A percentile compares a stretch with the other conserved stretches of the same genome.
Evolutionary conservation across 2,888 invertebrate genomes (phyloP).

Genomic region (Cephonodes hylas): DNA sequence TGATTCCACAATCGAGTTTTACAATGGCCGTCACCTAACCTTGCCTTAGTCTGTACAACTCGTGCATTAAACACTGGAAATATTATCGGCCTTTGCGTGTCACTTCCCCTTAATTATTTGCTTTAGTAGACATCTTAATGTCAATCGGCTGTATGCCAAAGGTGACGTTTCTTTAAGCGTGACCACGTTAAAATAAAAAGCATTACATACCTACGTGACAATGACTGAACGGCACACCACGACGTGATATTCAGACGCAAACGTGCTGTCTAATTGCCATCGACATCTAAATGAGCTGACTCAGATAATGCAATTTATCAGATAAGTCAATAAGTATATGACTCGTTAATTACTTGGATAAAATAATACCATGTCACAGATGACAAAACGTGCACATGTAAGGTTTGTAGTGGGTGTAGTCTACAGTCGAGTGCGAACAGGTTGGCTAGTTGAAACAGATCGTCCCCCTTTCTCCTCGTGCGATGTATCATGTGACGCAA

Average conservation of each 20-base stretch:
- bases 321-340: background rate
- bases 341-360: background rate
- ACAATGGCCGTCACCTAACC: slow-evolving; percentile 8
- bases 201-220: background rate
- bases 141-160: background rate
- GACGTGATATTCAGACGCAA: background rate
- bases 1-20: slow-evolving; percentile 11
- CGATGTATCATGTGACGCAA: slow-evolving; percentile 47
- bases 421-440: slow-evolving; percentile 27
- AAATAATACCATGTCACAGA: background rate
- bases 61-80: slow-evolving; percentile 12
- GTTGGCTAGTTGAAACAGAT: slow-evolving; percentile 32
- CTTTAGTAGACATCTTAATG: slow-evolving; percentile 32
- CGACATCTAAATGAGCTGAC: background rate
- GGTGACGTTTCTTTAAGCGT: background rate
- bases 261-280: background rate
- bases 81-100: slow-evolving; percentile 35
- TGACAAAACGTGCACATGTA: slow-evolving; percentile 24
- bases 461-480: slow-evolving; percentile 48
- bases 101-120: slow-evolving; percentile 42
- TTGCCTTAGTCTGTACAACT: slow-evolving; percentile 11
- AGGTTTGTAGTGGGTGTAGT: slow-evolving; percentile 29
- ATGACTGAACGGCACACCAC: background rate
- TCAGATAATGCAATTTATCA: background rate
- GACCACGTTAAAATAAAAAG: background rate